Evolutionary conservation across 2,888 invertebrate genomes (phyloP).

Genomic region (Crepidodera aurea): DNA sequence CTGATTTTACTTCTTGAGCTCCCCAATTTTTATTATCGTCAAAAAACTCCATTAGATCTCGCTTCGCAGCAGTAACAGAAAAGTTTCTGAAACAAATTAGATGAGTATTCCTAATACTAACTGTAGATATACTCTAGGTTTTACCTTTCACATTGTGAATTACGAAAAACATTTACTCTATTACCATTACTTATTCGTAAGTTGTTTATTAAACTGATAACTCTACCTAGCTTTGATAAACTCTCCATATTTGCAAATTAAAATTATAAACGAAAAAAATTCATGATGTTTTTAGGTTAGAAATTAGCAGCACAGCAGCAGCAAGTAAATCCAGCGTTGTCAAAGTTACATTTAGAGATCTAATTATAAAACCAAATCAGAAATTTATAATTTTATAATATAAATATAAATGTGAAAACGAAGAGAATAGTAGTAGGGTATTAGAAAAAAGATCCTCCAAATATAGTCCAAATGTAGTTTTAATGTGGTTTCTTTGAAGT

Average conservation of each 20-base stretch:
- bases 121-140: too few relatives aligned
- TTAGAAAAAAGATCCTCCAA: too few relatives aligned
- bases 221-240: background rate
- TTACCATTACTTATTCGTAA: background rate
- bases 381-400: too few relatives aligned
- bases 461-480: too few relatives aligned
- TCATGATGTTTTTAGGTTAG: background rate
- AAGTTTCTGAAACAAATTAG: conserved; percentile 17
- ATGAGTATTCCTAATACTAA: background rate
- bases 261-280: background rate
- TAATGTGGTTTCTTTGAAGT: too few relatives aligned
- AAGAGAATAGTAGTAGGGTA: too few relatives aligned
- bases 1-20: conserved; percentile 76
- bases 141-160: background rate
- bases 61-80: conserved; percentile 57
- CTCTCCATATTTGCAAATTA: background rate
- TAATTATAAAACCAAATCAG: too few relatives aligned
- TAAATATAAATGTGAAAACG: too few relatives aligned
- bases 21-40: conserved; percentile 87
- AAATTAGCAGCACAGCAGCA: too few relatives aligned
- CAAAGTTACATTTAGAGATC: too few relatives aligned
- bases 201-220: background rate
- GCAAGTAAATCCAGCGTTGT: too few relatives aligned
- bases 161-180: background rate
- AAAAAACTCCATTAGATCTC: conserved; percentile 87